Base-by-base conservation (phyloP, 1,140 invertebrate genomes). In the Macrocentrus cingulum region DNA sequence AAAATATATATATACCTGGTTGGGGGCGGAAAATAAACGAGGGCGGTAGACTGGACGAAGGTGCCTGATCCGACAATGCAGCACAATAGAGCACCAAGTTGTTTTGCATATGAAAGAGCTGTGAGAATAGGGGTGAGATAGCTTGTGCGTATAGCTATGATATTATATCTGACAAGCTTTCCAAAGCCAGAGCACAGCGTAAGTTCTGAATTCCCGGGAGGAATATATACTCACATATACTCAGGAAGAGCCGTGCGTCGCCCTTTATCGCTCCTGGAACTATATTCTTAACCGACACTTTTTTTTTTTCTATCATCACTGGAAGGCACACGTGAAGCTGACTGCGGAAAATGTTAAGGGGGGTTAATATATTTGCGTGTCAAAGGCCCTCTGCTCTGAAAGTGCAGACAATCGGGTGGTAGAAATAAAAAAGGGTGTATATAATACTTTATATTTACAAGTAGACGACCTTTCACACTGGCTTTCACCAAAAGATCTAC, bases 41-140 rank as follows among this genome's bases (percentile, higher is more conserved):
- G 68, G 68, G 66, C 66, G 66, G 70, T 71, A 66, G 64, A 71
- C 70, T 70, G 70, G 70, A 73, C 70, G 62, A 64, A 69, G 67
- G 66, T 62, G 65, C 52, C 62, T 67, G 71, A 71, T 70, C 65
- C 63, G 53, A 73, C 69, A 72, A 68, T 70, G 71, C 68, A 62
- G 63, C 66, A 73, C 71, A 72, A 72, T 73, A 64, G 70, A 67
- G 59, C 65, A 62, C 60, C 64, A 60, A 67, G 68, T 75, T 69
- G 66, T 74, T 71, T 76, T 76, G 71, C 74, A 76, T 77, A 75
- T 75, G 74, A 77, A 77, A 75, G 70, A 74, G 62, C 54, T 19
- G 56, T 59, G 59, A 65, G 67, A 69, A 60, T 64, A 42, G 56
- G 48, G 16, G 37, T 57, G 34, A 42, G 39, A 58, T 52, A 52